Base-by-base conservation (phyloP, 2,113 vertebrate genomes). In the Chloroceryle aenea region DNA sequence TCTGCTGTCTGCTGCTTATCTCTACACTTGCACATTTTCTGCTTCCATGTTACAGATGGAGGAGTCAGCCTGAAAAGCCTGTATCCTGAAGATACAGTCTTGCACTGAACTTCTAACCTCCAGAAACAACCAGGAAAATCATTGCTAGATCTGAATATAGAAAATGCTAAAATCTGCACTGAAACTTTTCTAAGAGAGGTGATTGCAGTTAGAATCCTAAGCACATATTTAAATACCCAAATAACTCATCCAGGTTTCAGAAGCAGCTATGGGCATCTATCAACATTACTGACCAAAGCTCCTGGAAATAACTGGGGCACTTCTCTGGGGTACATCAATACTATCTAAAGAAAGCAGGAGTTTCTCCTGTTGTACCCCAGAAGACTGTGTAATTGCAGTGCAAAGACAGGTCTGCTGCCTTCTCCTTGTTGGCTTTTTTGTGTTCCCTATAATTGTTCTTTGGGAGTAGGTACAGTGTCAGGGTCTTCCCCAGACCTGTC, bases 281-380 rank as follows among this genome's bases (percentile, higher is more conserved):
- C 1, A 4, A 38, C 4, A 7, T 71, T 50, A 71, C 5, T 0
- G 5, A 34, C 5, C 0, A 0, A 72, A 92, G 43, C 40, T 81
- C 9, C 22, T 71, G 18, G 38, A 53, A 71, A 8, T 20, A 76
- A 36, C 23, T n/a, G 30, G 48, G 26, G 8, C 10, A 14, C 10
- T 71, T 76, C 56, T 69, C 15, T 15, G 27, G 5, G 4, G 30
- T 66, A 43, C 12, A 12, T 26, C 12, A 32, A 18, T n/a, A 45
- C 8, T 75, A 40, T 34, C 52, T 34, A 7, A 16, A 42, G 45
- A 53, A 91, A 64, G 19, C n/a, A 59, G 43, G 38, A 23, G 6
- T 5, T 42, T 42, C 48, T 38, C 22, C 40, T 48, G 7, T 8
- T 61, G 30, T 55, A 48, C 25, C 9, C 21, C 12, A 50, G 22